Base-by-base conservation (phyloP, 2,888 invertebrate genomes). In the Erebia ligea region DNA sequence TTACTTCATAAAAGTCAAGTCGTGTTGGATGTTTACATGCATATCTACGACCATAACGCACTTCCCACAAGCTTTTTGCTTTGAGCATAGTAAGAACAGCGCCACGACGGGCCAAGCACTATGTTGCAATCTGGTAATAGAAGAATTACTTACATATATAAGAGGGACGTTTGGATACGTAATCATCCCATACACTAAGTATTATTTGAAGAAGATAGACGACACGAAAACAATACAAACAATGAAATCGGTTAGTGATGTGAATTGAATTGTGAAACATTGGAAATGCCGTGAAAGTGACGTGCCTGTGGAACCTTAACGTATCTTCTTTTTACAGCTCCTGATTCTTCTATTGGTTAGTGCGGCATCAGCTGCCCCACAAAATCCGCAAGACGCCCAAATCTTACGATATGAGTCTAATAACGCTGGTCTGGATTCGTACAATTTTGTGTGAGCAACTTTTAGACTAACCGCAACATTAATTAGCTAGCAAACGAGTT, bases 351-450 rank as follows among this genome's bases (percentile, higher is more conserved):
- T 82, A 63, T 68, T 92, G 73, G 76, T 87, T 13, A 87, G 87
- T 62, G 85, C 78, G 63, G 87, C 82, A n/a, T 81, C 78, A 68
- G 88, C 91, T 54, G 91, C 93, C 61, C 91, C 91, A 9, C 91
- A 85, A 72, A 87, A 84, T 73, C 85, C 78, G 9, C 87, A 94
- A 81, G 94, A 95, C 78, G 95, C 95, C 2, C 94, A 94, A 80
- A 91, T 96, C 75, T 76, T 95, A 64, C 94, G 94, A 75, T 95
- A 95, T 80, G 95, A 95, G 58, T 89, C 91, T 72, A 94, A 95
- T 82, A 95, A 95, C 75, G 92, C 93, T 75, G 95, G 95, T 65
- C 82, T 94, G 34, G 94, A 94, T 76, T 88, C 93, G 65, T 95
- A 95, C 85, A 94, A 87, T 75, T 95, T 94, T 77, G 92, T 89